Base-by-base conservation (phyloP, 2,888 invertebrate species). In the Drosophila percnosoma region DNA sequence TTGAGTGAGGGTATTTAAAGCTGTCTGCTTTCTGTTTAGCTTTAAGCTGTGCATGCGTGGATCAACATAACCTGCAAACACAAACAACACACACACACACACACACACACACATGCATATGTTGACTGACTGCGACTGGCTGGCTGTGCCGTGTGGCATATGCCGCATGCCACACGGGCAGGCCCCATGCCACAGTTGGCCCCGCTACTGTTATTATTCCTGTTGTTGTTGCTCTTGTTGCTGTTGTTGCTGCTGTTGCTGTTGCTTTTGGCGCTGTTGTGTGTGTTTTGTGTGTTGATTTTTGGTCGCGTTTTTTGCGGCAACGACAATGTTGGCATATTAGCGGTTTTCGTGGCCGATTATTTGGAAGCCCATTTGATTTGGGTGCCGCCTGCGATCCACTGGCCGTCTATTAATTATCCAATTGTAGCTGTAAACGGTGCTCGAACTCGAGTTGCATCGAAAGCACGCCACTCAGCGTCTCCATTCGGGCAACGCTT, bases 311-410 rank as follows among this genome's bases (percentile, higher is more conserved):
- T 62, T 70, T 61, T 75, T 77, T 65, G 69, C 59, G 62, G 75
- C 73, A 54, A 48, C 59, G 52, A 65, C 69, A 70, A 69, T 60
- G 72, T 78, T 54, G 88, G 81, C 81, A 86, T 84, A 91, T 91
- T 91, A 91, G 91, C 90, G 91, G 90, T 87, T 90, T 89, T 85
- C 84, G 89, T 82, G 91, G 91, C 86, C 90, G 89, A 89, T 91
- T 86, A 84, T 87, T 87, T 69, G 78, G 72, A 73, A 81, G 73
- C 78, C 79, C 72, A 73, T 77, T 82, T 82, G 83, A 82, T 82
- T 82, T 83, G 80, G 83, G 78, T 78, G 80, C 51, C 38, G 31
- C 33, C 21, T 29, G 58, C 48, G 40, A 45, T 40, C 40, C 38
- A 11, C 48, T 65, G 71, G 52, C 49, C 52, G 68, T 72, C 70